Percentiles rank a stretch among this genome's conserved stretches.
These are phyloP conservation scores for Leptopilina boulardi DNA, from an alignment of 1,140 invertebrate species.

Conservation along the genomic window DNA sequence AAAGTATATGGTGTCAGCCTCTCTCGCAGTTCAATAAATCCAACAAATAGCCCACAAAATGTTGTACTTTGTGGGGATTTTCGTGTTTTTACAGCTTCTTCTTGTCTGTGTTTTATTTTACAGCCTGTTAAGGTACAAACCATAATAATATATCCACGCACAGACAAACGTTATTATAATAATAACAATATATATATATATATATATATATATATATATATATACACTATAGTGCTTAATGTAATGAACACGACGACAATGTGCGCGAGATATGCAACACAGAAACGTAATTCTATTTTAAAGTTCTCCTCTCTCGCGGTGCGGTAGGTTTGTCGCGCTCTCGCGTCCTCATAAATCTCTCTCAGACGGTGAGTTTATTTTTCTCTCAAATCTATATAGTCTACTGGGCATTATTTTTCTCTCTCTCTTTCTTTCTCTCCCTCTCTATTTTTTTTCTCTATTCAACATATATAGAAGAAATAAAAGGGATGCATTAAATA, in stretches of 20 bases:
- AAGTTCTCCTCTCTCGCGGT: too few species aligned
- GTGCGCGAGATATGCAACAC: slow-evolving; percentile 51
- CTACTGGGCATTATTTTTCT: slow-evolving; percentile 33
- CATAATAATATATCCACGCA: slow-evolving; percentile 10
- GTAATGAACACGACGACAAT: slow-evolving; percentile 19
- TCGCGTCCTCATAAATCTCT: slow-evolving; percentile 60
- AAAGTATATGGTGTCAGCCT: too few species aligned
- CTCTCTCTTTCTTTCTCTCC: too few species aligned
- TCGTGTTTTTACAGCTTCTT: background rate
- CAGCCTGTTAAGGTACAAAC: background rate
- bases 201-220: too few species aligned
- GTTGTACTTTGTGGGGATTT: background rate
- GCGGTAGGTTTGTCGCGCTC: slow-evolving; percentile 66
- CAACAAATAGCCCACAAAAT: too few species aligned
- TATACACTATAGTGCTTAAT: background rate
- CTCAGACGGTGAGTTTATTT: slow-evolving; percentile 58
- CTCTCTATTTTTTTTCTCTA: too few species aligned
- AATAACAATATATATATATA: too few species aligned
- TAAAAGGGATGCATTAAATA: too few species aligned
- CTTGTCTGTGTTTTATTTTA: background rate
- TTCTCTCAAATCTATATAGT: slow-evolving; percentile 38
- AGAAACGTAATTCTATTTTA: slow-evolving; percentile 28
- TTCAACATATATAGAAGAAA: background rate
- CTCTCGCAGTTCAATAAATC: background rate
- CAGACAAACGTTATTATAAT: too few species aligned